Conservation (phyloP, 2,888 invertebrate genomes). For the Cataglyphis rosenhaueri region DNA sequence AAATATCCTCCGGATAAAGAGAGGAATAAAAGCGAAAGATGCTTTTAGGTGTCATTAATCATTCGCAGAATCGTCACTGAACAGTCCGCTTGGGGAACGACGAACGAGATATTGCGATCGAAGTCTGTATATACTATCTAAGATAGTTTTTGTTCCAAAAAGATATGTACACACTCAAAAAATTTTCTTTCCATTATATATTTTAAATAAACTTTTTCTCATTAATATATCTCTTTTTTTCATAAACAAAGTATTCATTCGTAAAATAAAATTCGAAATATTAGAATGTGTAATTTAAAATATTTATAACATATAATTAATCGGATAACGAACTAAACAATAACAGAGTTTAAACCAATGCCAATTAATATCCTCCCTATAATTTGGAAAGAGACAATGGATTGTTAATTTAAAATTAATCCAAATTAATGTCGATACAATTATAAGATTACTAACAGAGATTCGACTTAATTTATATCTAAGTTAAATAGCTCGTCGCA, state of each 20-base stretch:
- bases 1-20: constrained; percentile 39
- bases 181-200: not conserved
- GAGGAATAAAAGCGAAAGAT: constrained; percentile 48
- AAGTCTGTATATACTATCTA: constrained; percentile 54
- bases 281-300: not conserved
- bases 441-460: not conserved
- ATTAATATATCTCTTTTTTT: not conserved
- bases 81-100: constrained; percentile 66
- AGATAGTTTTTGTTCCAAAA: constrained; percentile 58
- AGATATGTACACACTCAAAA: not conserved
- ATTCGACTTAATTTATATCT: constrained; percentile 24
- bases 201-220: not conserved
- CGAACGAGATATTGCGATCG: constrained; percentile 72
- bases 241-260: not conserved
- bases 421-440: not conserved
- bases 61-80: constrained; percentile 73
- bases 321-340: not conserved
- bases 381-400: not conserved
- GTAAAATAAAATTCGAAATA: not conserved
- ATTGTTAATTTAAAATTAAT: not conserved
- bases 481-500: constrained; percentile 10
- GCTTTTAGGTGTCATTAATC: constrained; percentile 76
- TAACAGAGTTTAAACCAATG: not conserved
- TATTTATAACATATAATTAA: not conserved
- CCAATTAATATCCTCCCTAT: not conserved